These are phyloP conservation scores for Malurus elegans DNA, from an alignment of 2,113 vertebrate species.

Conservation along the genomic window DNA sequence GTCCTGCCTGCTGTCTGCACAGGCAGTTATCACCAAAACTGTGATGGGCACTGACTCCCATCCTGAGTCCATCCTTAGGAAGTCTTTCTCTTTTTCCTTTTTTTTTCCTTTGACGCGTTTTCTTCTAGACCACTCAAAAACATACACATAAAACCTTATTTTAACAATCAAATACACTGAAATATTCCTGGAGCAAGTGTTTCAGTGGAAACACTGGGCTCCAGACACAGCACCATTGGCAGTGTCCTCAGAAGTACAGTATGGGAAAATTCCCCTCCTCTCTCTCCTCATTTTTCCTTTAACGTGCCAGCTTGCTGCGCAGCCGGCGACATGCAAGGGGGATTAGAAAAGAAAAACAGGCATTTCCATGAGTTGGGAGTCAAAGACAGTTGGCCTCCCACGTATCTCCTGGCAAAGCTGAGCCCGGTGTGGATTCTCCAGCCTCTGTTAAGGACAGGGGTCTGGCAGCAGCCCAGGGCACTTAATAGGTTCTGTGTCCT, in stretches of 20 bases:
- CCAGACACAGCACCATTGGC: background rate
- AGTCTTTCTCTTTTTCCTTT: background rate
- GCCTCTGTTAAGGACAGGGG: background rate
- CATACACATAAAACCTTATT: background rate
- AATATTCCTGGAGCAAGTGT: background rate
- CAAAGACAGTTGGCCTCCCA: background rate
- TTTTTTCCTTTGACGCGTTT: background rate
- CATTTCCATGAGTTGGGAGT: background rate
- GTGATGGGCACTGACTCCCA: background rate
- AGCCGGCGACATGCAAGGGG: background rate
- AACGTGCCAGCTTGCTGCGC: background rate
- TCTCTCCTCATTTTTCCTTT: background rate
- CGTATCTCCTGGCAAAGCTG: background rate
- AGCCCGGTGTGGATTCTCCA: background rate
- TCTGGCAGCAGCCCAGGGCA: slow-evolving; percentile 7
- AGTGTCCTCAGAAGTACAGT: background rate
- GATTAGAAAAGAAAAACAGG: background rate
- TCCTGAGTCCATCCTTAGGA: background rate
- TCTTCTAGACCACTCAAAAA: background rate
- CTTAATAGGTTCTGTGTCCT: background rate
- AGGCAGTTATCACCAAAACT: background rate
- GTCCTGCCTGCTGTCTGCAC: background rate
- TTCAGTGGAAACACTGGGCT: background rate
- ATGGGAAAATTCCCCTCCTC: background rate
- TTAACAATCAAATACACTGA: background rate